A percentile compares a stretch with the other conserved stretches of the same genome.
Evolutionary conservation across 2,797 vertebrate species (phyloP).

Genomic region (Neoniphon sammara): DNA sequence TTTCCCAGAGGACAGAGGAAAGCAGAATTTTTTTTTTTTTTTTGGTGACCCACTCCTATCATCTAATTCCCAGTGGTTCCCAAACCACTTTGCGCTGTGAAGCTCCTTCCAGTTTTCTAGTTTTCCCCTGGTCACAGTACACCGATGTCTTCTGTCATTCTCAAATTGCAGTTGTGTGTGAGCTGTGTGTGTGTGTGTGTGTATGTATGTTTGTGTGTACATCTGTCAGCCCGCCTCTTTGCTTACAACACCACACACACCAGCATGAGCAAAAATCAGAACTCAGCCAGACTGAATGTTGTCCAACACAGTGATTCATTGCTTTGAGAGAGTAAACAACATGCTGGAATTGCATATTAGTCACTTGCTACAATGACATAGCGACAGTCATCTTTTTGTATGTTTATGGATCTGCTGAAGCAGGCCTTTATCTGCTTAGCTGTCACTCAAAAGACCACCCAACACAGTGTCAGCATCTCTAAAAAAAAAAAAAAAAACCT

Average conservation of each 20-base stretch:
- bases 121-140: slow-evolving; percentile 26
- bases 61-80: slow-evolving; percentile 18
- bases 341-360: slow-evolving; percentile 40
- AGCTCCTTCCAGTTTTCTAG: slow-evolving; percentile 28
- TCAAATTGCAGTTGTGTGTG: slow-evolving; percentile 33
- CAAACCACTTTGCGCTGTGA: slow-evolving; percentile 24
- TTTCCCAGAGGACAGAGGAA: slow-evolving; percentile 25
- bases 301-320: slow-evolving; percentile 53
- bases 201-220: slow-evolving; percentile 6
- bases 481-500: not conserved
- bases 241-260: not conserved
- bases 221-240: slow-evolving; percentile 1
- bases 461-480: slow-evolving; percentile 32
- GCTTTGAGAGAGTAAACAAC: slow-evolving; percentile 45
- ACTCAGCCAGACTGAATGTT: slow-evolving; percentile 36
- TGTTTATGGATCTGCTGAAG: slow-evolving; percentile 48
- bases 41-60: slow-evolving; percentile 32
- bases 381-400: slow-evolving; percentile 29
- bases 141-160: slow-evolving; percentile 51
- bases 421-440: slow-evolving; percentile 40
- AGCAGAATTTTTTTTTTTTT: slow-evolving; percentile 43
- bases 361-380: slow-evolving; percentile 56
- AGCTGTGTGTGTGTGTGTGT: slow-evolving; percentile 8
- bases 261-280: slow-evolving; percentile 51
- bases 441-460: slow-evolving; percentile 65